Percentiles rank a stretch among this genome's conserved stretches.
These are phyloP conservation scores for Dendroctonus ponderosae DNA, from an alignment of 1,140 invertebrate genomes.

Conservation along the genomic window DNA sequence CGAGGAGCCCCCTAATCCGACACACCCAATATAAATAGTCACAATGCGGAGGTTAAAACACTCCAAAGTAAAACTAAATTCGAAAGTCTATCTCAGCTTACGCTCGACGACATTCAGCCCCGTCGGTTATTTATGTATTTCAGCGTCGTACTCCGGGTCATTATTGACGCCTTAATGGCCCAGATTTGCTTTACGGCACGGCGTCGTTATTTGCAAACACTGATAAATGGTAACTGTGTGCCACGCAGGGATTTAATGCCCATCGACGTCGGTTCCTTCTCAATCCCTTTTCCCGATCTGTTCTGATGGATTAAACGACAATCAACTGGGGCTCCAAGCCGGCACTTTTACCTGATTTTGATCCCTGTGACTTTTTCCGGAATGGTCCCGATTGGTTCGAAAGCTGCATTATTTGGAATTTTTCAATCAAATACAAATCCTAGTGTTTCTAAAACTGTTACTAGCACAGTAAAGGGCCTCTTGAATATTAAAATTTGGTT, in stretches of 20 bases:
- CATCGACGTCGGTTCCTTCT: neutral
- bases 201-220: conserved; percentile 50
- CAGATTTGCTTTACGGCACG: conserved; percentile 47
- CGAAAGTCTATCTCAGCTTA: conserved; percentile 37
- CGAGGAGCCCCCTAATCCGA: conserved; percentile 9
- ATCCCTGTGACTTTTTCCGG: too few species aligned
- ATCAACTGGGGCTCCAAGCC: too few species aligned
- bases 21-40: conserved; percentile 16
- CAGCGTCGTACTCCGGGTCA: conserved; percentile 47
- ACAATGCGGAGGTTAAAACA: conserved; percentile 27
- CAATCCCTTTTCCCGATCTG: too few species aligned
- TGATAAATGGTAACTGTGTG: conserved; percentile 45
- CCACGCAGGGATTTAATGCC: conserved; percentile 8
- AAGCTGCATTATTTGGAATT: too few species aligned
- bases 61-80: conserved; percentile 26
- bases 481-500: too few species aligned
- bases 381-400: too few species aligned
- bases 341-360: too few species aligned
- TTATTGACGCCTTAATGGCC: conserved; percentile 51
- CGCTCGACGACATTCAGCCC: conserved; percentile 35
- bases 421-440: too few species aligned
- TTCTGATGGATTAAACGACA: too few species aligned
- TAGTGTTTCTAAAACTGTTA: too few species aligned
- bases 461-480: too few species aligned
- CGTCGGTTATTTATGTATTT: conserved; percentile 50